Base-by-base conservation (phyloP, 2,797 vertebrate species). In the Kryptolebias ocellatus region DNA sequence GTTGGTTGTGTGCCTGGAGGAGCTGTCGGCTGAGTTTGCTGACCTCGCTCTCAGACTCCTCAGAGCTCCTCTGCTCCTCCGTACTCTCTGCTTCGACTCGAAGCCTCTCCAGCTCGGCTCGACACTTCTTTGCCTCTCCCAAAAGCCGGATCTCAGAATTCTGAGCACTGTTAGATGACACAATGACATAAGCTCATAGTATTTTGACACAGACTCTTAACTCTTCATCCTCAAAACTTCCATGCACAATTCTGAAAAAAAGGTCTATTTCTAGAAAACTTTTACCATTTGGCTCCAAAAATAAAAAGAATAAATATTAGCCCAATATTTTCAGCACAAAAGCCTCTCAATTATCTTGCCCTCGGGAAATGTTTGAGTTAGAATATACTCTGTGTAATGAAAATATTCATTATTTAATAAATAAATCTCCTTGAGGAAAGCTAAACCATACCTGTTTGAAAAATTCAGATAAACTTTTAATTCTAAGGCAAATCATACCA, bases 11-110 rank as follows among this genome's bases (percentile, higher is more conserved):
- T 61, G 94, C 94, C 84, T 90, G 94, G 46, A 97, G 94, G 70
- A 98, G 93, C 59, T 95, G 94, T 60, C 93, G 92, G 84, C 95
- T 94, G 91, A 96, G 91, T 83, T 84, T 90, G 83, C 90, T 94
- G 76, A 94, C 88, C 90, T 98, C 95, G 0, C 92, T 94, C 60
- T 92, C 85, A 29, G 92, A 87, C 39, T 88, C 93, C 67, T 95
- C 92, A 0, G 94, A 92, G 73, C 94, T 64, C 49, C 61, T 76
- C 71, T 71, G 93, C 67, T 92, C 79, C 39, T 96, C 94, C 0
- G 89, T 86, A 79, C 89, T 90, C 88, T 95, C 94, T 81, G 95
- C 73, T 59, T 78, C 65, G 2, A 51, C 65, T 72, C 51, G 90
- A 80, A 96, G 94, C 37, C 83, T 81, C 77, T 94, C 88, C 83